Evolutionary conservation across 2,113 vertebrate genomes (phyloP).

Genomic region (Psittacus erithacus): DNA sequence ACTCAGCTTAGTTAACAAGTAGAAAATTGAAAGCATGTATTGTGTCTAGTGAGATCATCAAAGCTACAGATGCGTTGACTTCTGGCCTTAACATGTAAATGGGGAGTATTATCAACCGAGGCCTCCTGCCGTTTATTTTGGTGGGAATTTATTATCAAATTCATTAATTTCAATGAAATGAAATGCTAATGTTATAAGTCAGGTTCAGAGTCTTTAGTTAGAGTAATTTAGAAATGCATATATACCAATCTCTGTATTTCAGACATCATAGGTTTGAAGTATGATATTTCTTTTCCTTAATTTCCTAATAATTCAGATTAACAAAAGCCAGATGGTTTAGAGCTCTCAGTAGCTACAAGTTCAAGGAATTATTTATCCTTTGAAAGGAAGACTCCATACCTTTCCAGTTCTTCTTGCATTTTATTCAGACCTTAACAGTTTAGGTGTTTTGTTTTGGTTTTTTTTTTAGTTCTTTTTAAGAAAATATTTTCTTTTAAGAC

Average conservation of each 20-base stretch:
- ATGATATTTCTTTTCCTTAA: background rate
- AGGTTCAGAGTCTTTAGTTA: background rate
- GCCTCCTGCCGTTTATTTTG: background rate
- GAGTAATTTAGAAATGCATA: background rate
- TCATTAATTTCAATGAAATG: background rate
- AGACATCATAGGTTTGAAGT: background rate
- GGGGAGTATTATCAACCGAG: background rate
- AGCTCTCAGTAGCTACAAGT: background rate
- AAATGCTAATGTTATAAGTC: background rate
- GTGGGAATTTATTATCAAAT: background rate
- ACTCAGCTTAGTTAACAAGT: background rate
- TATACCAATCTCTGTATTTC: background rate
- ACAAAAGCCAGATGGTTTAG: constrained; percentile 19
- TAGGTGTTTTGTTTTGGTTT: background rate
- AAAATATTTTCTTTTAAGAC: background rate
- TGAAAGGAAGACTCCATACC: background rate
- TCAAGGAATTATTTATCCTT: background rate
- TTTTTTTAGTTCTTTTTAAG: background rate
- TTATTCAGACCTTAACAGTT: background rate
- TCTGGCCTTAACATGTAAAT: background rate
- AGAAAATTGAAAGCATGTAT: background rate
- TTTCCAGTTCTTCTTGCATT: background rate
- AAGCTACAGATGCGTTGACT: background rate
- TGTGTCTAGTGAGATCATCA: background rate
- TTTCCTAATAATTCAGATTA: constrained; percentile 7